These are phyloP conservation scores for Neotoma lepida DNA, from an alignment of 2,113 vertebrate species.

Conservation along the genomic window DNA sequence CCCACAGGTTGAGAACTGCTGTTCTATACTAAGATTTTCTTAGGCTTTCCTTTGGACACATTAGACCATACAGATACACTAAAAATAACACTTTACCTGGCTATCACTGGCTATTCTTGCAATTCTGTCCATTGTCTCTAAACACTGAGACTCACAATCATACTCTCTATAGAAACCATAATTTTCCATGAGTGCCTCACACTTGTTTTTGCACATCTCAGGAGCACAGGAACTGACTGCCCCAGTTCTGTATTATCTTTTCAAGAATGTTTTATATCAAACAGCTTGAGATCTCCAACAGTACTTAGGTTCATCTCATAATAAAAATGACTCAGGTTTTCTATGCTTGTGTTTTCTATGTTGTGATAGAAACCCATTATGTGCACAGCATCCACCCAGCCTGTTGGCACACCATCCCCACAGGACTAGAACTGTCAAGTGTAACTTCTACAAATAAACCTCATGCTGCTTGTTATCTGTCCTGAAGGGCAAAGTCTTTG, in stretches of 20 bases:
- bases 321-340: not conserved
- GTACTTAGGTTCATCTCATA: not conserved
- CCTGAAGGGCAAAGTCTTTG: not conserved
- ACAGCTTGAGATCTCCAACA: not conserved
- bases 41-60: not conserved
- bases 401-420: not conserved
- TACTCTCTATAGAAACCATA: not conserved
- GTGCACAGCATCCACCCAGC: not conserved
- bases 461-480: not conserved
- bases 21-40: not conserved
- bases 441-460: not conserved
- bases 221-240: not conserved
- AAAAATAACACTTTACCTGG: not conserved
- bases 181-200: no score
- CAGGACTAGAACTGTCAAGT: not conserved
- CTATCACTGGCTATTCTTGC: not conserved
- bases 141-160: not conserved
- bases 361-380: not conserved
- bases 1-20: not conserved
- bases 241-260: not conserved
- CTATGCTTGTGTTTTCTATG: not conserved
- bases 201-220: not conserved
- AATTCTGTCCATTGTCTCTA: not conserved
- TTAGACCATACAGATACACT: not conserved
- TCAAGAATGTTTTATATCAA: not conserved